Conservation (phyloP, 2,888 invertebrate genomes). For the Drosophila aldrichi region DNA sequence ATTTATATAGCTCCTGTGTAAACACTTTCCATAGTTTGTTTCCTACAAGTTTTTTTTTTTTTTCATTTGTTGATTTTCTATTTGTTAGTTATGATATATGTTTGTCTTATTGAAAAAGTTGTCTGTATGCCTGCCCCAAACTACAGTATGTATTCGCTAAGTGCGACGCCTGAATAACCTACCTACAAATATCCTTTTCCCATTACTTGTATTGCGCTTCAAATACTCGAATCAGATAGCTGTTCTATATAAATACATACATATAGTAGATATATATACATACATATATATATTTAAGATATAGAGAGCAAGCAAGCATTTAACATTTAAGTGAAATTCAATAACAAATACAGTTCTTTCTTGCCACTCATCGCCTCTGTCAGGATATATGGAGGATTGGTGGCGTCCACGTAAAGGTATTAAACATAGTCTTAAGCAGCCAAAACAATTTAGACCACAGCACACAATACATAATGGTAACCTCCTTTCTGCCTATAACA, state of each 20-base stretch:
- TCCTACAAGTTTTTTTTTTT: conserved; percentile 27
- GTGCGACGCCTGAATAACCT: background rate
- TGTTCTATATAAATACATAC: background rate
- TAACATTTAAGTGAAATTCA: conserved; percentile 84
- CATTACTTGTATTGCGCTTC: conserved; percentile 3
- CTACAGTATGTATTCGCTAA: conserved; percentile 21
- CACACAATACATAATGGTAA: conserved; percentile 48
- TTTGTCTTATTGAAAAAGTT: conserved; percentile 1
- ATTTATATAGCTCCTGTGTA: conserved; percentile 38
- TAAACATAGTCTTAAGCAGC: conserved; percentile 82
- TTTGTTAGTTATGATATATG: conserved; percentile 14
- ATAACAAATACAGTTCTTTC: conserved; percentile 87
- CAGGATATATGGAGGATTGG: conserved; percentile 99
- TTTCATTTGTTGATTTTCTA: conserved; percentile 12
- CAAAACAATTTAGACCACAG: conserved; percentile 40
- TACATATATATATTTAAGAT: background rate
- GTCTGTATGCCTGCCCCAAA: conserved; percentile 26
- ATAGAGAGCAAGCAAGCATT: conserved; percentile 46
- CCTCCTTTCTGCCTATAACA: background rate
- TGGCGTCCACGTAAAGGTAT: conserved; percentile 98
- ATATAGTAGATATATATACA: conserved; percentile 1
- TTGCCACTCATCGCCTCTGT: conserved; percentile 95
- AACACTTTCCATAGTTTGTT: conserved; percentile 70
- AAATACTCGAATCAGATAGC: background rate
- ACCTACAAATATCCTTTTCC: background rate